Evolutionary conservation across 2,113 vertebrate genomes (phyloP), one percentile per base, ranked within the genome.

Genomic region (Chaetodon trifascialis): DNA sequence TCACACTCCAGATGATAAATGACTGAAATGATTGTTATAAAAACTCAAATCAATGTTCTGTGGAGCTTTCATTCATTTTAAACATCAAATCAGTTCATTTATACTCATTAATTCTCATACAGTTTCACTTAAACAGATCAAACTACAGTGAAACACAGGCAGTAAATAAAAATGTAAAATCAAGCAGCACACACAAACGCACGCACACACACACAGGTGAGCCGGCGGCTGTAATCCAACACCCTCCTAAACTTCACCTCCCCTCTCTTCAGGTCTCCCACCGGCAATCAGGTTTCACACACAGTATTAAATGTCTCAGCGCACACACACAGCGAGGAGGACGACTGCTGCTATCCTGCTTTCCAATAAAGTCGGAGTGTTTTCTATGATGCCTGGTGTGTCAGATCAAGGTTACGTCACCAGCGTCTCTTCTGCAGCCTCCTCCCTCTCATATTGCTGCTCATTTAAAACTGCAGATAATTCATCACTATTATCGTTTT

Each of bases 271-370:
- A 46, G 14, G 4, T 4, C 82, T 62, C 80, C 68, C 82, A 54
- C 16, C 76, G 70, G 62, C 66, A 38, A 2, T 88, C 84, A 81
- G 84, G 88, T 90, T 87, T 88, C 88, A 88, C 79, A 36, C 75
- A 52, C 64, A 19, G 76, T 38, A n/a, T 86, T 42, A 25, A 4
- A 36, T 90, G 84, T 47, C 84, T 59, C 54, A 47, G 16, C 73
- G 42, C 68, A 59, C 59, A 69, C 59, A 69, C 74, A 66, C 79
- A 56, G 10, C 1, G 36, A 30, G 46, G n/a, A 46, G 2, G 47
- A 77, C 16, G 23, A 73, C 79, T 79, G 77, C 66, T 76, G 11
- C 55, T 49, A 12, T 79, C 44, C 40, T 6, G 11, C 70, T 79
- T 86, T 79, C 71, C 40, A 84, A 60, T 75, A 40, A 84, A 72